Evolutionary conservation across 1,140 invertebrate genomes (phyloP), one percentile per base, ranked within the genome.

Genomic region (Dendrolimus kikuchii): DNA sequence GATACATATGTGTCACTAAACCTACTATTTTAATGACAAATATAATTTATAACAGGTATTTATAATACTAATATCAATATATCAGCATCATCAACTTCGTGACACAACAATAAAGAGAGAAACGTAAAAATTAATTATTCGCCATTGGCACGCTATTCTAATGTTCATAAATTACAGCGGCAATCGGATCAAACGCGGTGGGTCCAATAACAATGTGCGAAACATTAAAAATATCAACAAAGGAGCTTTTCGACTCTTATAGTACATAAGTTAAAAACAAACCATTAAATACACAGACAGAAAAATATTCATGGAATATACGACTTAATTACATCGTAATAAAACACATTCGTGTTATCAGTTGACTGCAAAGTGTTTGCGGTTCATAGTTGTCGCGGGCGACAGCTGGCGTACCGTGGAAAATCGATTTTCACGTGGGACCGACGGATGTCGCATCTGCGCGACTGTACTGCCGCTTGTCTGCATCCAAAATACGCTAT

Each of bases 201-300:
- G 74, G 80, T 82, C 79, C 53, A 49, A 62, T 55, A 74, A 86
- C 83, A 86, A 86, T 84, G 81, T 84, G 81, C 81, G 78, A 86
- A 81, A 86, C 83, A 83, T 86, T 86, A 83, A 86, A 86, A 84
- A 84, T 84, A 86, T 84, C 83, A 84, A 86, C 83, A 86, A 86
- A 81, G 68, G 74, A 78, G 81, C 83, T 86, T 86, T 81, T 86
- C 23, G 81, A 86, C 78, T 78, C 81, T 82, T 74, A 83, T 78
- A 81, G 74, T 81, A 86, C 74, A 81, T 81, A 78, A 61, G 7
- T 55, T 52, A 49, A 55, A 61, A 57, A 60, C 74, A 71, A 67
- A 66, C 45, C 64, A 64, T 51, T 51, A 8, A 38, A 10, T 36
- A 5, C 39, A 51, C n/a, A 45, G 9, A 4, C 37, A 45, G 38